Evolutionary conservation across 2,797 vertebrate genomes (phyloP), one percentile per base, ranked within the genome.

Genomic region (Tragopan temminckii): DNA sequence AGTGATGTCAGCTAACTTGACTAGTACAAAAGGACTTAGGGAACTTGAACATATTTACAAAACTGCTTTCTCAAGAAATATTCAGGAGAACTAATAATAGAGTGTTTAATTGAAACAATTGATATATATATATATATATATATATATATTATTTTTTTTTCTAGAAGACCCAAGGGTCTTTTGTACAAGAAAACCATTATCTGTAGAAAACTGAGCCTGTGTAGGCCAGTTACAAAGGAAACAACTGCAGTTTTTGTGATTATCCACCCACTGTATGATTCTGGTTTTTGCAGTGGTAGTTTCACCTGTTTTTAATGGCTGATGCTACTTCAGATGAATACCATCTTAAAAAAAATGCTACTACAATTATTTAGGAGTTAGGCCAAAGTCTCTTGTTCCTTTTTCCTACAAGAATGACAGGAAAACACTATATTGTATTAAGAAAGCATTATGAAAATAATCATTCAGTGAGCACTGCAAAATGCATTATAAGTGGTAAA

Each of bases 81-180:
- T 61, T 42, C 5, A 62, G 4, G 5, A 38, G 10, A 77, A 53
- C 18, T 64, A 83, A 33, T 40, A 75, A 68, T 17, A 59, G 4
- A 8, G 29, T n/a, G 3, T 57, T 85, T 75, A 15, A 43, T 40
- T 2, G 3, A 42, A 88, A 69, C 3, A 50, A 71, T 14, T 35
- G 17, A 9, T 24, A 12, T 19, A 7, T 31, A 18, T 29, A 5
- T 5, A 3, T 0, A 42, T 17, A 17, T 27, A 9, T 25, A 11
- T 19, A 7, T 25, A 25, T 29, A 5, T 5, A 2, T 0, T 29
- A n/a, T 84, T 33, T 83, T 45, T 45, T 36, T 67, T 38, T 21
- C 45, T 74, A 17, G 23, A 93, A 70, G 20, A 61, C 20, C 10
- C 42, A 13, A 69, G 16, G 17, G 5, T 2, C 19, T 64, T 88